phyloP scores from a whole-genome alignment of 2,888 invertebrate species.

The Chironomus tentans region DNA sequence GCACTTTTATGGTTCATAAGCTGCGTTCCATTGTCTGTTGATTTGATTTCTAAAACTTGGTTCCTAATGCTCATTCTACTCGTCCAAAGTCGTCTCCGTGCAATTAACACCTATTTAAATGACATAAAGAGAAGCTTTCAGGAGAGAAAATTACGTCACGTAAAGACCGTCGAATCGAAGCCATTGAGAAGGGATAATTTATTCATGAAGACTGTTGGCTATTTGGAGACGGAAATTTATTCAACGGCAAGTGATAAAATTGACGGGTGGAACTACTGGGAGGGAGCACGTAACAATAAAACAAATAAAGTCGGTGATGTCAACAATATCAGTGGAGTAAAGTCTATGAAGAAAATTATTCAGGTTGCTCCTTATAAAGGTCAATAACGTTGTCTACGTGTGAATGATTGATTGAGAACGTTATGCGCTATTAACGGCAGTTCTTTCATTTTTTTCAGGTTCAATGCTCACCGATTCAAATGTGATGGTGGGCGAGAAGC shows the following conservation, averaged over 20 bases:
- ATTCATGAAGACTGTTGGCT: constrained; percentile 28
- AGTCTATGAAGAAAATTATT: background rate
- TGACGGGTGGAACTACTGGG: background rate
- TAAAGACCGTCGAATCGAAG: background rate
- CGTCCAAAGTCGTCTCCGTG: constrained; percentile 37
- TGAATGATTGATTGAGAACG: too few relatives aligned
- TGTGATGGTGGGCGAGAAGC: constrained; percentile 35
- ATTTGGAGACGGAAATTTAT: constrained; percentile 30
- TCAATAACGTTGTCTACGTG: background rate
- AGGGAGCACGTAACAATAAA: background rate
- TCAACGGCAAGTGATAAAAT: constrained; percentile 8
- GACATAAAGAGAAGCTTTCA: constrained; percentile 22
- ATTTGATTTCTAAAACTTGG: constrained; percentile 41
- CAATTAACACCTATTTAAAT: constrained; percentile 34
- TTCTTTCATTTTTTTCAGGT: background rate
- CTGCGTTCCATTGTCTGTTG: constrained; percentile 37
- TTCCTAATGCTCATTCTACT: constrained; percentile 38
- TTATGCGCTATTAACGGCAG: background rate
- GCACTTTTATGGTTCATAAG: constrained; percentile 37
- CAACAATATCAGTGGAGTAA: background rate
- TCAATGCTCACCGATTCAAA: constrained; percentile 31
- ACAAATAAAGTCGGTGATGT: background rate
- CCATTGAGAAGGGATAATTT: constrained; percentile 9
- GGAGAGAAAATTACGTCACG: background rate
- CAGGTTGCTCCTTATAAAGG: constrained; percentile 2